Evolutionary conservation across 2,888 invertebrate species (phyloP).

Genomic region (Philopedon plagiatum): DNA sequence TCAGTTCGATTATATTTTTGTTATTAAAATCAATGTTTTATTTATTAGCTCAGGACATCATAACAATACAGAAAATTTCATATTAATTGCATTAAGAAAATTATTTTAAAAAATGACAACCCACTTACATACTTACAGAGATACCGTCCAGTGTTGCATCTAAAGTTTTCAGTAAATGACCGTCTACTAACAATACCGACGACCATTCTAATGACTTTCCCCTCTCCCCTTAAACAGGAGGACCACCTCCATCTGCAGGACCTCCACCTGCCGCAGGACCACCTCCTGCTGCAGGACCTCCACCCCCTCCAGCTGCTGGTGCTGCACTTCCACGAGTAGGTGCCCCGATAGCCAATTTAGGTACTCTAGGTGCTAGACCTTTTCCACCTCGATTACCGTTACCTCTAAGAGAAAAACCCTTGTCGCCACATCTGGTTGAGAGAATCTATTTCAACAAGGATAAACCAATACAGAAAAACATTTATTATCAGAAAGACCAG

Average conservation of each 20-base stretch:
- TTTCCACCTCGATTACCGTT: constrained; percentile 5
- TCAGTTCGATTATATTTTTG: constrained; percentile 19
- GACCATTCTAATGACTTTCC: constrained; percentile 3
- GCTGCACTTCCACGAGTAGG: neutral
- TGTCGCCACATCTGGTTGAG: constrained; percentile 38
- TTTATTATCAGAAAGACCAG: neutral
- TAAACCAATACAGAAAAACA: neutral
- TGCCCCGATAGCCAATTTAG: constrained; percentile 8
- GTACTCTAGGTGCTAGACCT: neutral
- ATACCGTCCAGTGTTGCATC: constrained; percentile 3
- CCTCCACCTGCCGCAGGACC: constrained; percentile 22
- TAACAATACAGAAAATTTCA: neutral
- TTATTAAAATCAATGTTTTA: constrained; percentile 13
- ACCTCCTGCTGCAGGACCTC: neutral
- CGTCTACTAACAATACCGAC: constrained; percentile 5
- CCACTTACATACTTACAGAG: constrained; percentile 48
- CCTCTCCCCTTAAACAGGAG: constrained; percentile 16
- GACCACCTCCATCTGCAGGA: constrained; percentile 36
- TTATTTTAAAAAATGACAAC: constrained; percentile 19
- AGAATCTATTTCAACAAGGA: constrained; percentile 39
- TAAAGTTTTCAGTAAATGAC: neutral
- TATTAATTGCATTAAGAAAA: too few species aligned
- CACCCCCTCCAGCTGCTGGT: constrained; percentile 29
- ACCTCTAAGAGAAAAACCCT: constrained; percentile 16
- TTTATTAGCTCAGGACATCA: constrained; percentile 13